These are phyloP conservation scores for Corythornis leucogaster DNA, from an alignment of 2,797 vertebrate species.

Conservation along the genomic window DNA sequence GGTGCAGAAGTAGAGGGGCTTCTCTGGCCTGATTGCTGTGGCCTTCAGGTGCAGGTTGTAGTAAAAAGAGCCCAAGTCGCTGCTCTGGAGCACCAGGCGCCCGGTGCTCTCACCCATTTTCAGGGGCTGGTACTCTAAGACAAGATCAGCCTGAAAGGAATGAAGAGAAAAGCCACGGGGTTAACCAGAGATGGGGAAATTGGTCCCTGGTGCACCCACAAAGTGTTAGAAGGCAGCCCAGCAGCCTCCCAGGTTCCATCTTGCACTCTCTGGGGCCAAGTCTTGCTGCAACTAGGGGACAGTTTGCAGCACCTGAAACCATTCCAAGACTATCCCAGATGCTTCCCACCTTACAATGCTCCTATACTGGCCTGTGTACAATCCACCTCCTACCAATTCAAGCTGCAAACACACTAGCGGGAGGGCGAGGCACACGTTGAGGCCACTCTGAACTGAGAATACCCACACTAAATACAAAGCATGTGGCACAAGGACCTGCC, in stretches of 20 bases:
- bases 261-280: neutral
- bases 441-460: neutral
- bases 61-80: conserved; percentile 83
- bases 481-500: neutral
- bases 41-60: conserved; percentile 86
- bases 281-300: neutral
- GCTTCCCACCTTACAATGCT: neutral
- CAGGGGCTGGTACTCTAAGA: conserved; percentile 87
- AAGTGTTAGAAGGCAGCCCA: neutral
- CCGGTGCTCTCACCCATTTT: conserved; percentile 76
- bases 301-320: neutral
- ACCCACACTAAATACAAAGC: neutral
- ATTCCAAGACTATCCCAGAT: neutral
- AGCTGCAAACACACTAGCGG: neutral
- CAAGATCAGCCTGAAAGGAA: conserved; percentile 77
- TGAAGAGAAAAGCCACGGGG: neutral
- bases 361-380: neutral
- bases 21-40: conserved; percentile 76
- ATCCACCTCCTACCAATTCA: neutral
- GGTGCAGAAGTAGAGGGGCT: conserved; percentile 81
- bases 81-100: conserved; percentile 79
- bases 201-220: fast-evolving
- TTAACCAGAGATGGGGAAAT: neutral
- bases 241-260: neutral
- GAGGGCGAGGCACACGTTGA: neutral